A percentile compares a stretch with the other conserved stretches of the same genome.
Evolutionary conservation across 2,888 invertebrate genomes (phyloP).

Genomic region (Oxyteleia sp.): DNA sequence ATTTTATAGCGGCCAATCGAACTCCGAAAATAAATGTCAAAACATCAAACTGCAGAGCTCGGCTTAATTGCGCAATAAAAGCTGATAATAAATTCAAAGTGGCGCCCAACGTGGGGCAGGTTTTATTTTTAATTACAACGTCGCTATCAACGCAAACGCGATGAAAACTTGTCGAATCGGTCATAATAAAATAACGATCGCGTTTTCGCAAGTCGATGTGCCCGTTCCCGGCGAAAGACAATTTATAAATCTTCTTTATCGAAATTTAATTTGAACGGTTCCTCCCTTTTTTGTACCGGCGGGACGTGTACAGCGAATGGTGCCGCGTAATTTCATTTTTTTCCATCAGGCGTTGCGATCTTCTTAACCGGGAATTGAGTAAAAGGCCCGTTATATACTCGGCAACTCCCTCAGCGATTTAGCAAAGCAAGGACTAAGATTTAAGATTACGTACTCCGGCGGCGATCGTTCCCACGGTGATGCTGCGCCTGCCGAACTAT

Average conservation of each 20-base stretch:
- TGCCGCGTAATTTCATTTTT: slow-evolving; percentile 64
- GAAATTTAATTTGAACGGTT: slow-evolving; percentile 59
- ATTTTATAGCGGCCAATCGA: too few relatives aligned
- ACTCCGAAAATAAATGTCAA: too few relatives aligned
- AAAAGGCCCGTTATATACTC: slow-evolving; percentile 67
- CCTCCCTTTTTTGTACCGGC: slow-evolving; percentile 21
- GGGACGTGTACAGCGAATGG: slow-evolving; percentile 37
- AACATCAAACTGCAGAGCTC: too few relatives aligned
- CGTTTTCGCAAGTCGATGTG: slow-evolving; percentile 2
- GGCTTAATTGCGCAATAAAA: too few relatives aligned
- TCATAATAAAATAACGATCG: slow-evolving; percentile 11
- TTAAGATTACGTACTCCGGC: slow-evolving; percentile 71
- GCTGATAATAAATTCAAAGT: too few relatives aligned
- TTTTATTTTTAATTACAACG: too few relatives aligned
- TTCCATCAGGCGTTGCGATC: slow-evolving; percentile 67
- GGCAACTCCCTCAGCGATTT: slow-evolving; percentile 68
- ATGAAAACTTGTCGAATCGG: not conserved
- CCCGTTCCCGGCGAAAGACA: too few relatives aligned
- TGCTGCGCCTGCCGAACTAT: slow-evolving; percentile 71
- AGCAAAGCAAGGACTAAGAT: slow-evolving; percentile 67
- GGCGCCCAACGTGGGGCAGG: too few relatives aligned
- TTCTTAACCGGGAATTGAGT: slow-evolving; percentile 60
- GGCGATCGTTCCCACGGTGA: slow-evolving; percentile 69
- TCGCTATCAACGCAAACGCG: not conserved
- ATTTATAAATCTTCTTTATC: slow-evolving; percentile 66